These are phyloP conservation scores for Enhydra lutris DNA, from an alignment of 2,113 vertebrate genomes.

Conservation along the genomic window DNA sequence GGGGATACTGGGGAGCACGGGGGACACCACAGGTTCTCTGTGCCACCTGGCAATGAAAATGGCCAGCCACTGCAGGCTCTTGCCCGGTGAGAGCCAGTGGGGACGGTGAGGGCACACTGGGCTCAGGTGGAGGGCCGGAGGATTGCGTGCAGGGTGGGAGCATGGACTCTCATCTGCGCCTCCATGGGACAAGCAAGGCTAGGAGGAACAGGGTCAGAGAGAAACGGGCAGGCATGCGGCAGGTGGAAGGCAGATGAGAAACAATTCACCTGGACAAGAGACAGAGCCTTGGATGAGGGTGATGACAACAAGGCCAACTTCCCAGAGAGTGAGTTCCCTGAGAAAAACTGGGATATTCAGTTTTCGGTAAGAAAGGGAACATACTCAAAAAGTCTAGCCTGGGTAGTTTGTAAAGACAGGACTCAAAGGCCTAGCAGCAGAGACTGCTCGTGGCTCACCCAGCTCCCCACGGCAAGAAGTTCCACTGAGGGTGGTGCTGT, in stretches of 20 bases:
- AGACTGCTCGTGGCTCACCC: background rate
- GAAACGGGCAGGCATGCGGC: background rate
- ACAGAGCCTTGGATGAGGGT: background rate
- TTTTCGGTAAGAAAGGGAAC: background rate
- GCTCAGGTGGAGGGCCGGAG: background rate
- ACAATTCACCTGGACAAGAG: background rate
- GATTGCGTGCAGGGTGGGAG: background rate
- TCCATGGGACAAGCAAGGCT: too few relatives aligned
- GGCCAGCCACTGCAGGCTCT: background rate
- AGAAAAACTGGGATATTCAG: background rate
- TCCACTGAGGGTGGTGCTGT: background rate
- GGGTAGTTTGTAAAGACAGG: background rate
- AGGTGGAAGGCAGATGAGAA: background rate
- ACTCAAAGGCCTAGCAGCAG: background rate
- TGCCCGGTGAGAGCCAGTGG: too few relatives aligned
- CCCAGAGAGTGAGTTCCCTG: background rate
- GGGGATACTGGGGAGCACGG: accelerated
- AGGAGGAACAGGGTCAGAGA: background rate
- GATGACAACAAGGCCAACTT: background rate
- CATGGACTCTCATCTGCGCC: background rate
- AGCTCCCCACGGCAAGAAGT: background rate
- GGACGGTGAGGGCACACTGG: background rate
- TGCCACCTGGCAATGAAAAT: background rate
- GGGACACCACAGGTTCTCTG: background rate
- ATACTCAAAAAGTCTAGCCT: background rate